Conservation (phyloP, 2,797 vertebrate species). For the Hapalemur alaotrensis region DNA sequence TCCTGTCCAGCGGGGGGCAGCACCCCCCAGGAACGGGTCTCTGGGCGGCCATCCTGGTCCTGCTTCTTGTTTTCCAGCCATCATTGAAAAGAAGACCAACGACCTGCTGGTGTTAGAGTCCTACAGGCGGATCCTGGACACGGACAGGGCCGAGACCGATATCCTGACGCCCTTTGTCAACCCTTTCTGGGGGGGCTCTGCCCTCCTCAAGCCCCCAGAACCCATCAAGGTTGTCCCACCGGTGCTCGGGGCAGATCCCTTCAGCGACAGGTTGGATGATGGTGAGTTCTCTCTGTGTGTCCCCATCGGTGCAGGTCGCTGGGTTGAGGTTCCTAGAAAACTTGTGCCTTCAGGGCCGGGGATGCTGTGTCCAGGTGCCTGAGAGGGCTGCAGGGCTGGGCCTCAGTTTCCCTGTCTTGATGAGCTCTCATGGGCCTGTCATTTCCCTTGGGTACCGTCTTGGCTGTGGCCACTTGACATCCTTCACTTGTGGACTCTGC, state of each 20-base stretch:
- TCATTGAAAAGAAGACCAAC: slow-evolving; percentile 76
- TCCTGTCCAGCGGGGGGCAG: background rate
- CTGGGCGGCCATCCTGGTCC: too few relatives aligned
- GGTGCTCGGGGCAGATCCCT: fast-evolving
- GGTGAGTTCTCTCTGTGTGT: slow-evolving; percentile 70
- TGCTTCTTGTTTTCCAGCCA: slow-evolving; percentile 55
- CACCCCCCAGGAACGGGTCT: background rate
- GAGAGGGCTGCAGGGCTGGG: background rate
- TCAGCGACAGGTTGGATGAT: fast-evolving
- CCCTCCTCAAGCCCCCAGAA: slow-evolving; percentile 26
- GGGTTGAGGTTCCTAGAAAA: background rate
- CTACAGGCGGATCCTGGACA: background rate
- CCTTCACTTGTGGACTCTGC: background rate
- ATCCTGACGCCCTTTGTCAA: background rate
- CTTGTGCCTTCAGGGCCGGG: background rate
- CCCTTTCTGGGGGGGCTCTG: slow-evolving; percentile 49
- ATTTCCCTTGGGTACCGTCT: background rate
- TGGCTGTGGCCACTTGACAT: background rate
- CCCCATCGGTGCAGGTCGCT: fast-evolving
- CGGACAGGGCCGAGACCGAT: fast-evolving
- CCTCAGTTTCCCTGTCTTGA: background rate
- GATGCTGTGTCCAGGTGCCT: background rate
- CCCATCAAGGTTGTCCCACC: background rate
- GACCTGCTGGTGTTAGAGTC: slow-evolving; percentile 80
- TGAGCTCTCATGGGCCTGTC: background rate